These are phyloP conservation scores for Cyrtonyx montezumae DNA, from an alignment of 2,113 vertebrate genomes.

Conservation along the genomic window DNA sequence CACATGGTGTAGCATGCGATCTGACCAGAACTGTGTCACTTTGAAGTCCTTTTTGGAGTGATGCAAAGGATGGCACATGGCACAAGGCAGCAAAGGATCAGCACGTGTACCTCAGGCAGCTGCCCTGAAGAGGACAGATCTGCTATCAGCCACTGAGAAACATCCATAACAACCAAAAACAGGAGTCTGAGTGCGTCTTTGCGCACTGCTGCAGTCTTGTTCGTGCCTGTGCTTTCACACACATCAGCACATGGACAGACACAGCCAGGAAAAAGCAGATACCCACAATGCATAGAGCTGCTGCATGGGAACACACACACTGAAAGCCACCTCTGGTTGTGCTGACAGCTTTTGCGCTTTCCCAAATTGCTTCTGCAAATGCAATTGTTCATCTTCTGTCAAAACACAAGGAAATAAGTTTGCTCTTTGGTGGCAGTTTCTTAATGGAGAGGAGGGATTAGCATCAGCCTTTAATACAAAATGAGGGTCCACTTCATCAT, in stretches of 20 bases:
- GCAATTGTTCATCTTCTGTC: slow-evolving; percentile 55
- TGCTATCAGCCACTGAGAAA: not conserved
- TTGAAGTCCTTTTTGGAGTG: not conserved
- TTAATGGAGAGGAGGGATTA: slow-evolving; percentile 56
- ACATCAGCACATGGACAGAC: not conserved
- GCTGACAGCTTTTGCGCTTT: slow-evolving; percentile 35
- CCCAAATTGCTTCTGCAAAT: slow-evolving; percentile 62
- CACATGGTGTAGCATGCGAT: not conserved
- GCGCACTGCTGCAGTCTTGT: not conserved
- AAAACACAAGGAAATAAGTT: slow-evolving; percentile 63
- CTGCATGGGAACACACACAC: not conserved
- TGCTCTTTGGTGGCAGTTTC: slow-evolving; percentile 35
- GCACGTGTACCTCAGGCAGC: not conserved
- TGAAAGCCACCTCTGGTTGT: not conserved
- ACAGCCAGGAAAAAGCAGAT: not conserved
- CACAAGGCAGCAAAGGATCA: not conserved
- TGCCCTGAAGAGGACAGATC: not conserved
- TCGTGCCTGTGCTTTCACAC: fast-evolving
- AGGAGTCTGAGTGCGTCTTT: not conserved
- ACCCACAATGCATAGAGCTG: not conserved
- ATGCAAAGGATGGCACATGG: not conserved
- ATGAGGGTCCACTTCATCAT: slow-evolving; percentile 22
- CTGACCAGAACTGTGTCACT: not conserved
- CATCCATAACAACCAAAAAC: not conserved
- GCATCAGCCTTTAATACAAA: slow-evolving; percentile 28